These are phyloP conservation scores for Streblospio benedicti DNA, from an alignment of 1,140 invertebrate genomes.

Conservation along the genomic window DNA sequence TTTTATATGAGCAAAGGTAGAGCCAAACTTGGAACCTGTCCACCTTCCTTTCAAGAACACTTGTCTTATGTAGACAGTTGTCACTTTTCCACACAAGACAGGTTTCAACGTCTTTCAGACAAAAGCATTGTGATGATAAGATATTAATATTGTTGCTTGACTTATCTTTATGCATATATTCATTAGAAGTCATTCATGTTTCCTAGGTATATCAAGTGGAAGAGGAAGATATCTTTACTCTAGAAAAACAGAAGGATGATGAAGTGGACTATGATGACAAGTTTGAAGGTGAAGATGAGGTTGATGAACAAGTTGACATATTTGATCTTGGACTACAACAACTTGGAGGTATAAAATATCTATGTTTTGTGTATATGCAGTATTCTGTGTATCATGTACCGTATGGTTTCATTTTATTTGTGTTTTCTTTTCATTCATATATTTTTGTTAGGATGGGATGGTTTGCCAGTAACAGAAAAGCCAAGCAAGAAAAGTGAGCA, in stretches of 20 bases:
- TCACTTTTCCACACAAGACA: too few species aligned
- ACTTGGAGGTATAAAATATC: neutral
- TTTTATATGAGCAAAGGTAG: too few species aligned
- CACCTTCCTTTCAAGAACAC: too few species aligned
- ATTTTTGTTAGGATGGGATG: conserved; percentile 4
- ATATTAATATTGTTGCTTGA: neutral
- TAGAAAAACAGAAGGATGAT: neutral
- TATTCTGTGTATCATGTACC: neutral
- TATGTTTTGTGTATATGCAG: neutral
- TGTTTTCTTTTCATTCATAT: neutral
- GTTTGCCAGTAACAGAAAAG: conserved; percentile 22
- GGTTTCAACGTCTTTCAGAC: too few species aligned
- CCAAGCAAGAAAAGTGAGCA: conserved; percentile 21
- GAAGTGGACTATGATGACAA: neutral
- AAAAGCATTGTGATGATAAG: too few species aligned
- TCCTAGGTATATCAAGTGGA: neutral
- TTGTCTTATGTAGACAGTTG: too few species aligned
- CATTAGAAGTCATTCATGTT: neutral
- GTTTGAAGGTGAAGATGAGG: conserved; percentile 2
- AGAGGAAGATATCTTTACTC: neutral
- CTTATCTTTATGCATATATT: neutral
- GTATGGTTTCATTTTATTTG: neutral
- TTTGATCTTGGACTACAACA: neutral
- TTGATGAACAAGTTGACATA: neutral
- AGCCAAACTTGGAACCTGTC: too few species aligned